Evolutionary conservation across 2,888 invertebrate species (phyloP).

Genomic region (Nesidiocoris tenuis): DNA sequence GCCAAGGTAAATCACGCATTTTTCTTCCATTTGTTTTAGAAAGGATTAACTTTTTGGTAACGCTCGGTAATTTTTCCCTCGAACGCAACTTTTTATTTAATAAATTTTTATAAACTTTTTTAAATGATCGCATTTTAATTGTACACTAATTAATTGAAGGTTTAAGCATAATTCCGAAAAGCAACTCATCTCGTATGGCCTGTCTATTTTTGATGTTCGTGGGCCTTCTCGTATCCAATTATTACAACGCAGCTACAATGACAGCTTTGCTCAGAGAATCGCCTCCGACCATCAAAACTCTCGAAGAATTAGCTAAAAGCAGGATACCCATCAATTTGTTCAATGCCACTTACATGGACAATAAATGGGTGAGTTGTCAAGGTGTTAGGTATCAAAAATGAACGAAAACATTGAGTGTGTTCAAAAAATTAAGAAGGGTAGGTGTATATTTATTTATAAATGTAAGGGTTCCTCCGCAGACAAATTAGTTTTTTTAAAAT

Average conservation of each 20-base stretch:
- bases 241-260: constrained; percentile 28
- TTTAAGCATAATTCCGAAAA: constrained; percentile 7
- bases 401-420: no score
- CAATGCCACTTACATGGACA: constrained; percentile 17
- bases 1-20: constrained; percentile 8
- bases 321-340: constrained; percentile 5
- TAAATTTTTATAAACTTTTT: no score
- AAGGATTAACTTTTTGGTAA: background rate
- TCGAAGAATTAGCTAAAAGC: constrained; percentile 11
- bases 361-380: background rate
- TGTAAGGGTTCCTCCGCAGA: no score
- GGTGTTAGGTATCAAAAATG: background rate
- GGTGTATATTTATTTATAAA: no score
- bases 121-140: no score
- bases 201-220: constrained; percentile 19
- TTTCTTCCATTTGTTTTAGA: background rate
- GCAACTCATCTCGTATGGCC: constrained; percentile 5
- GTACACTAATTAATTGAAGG: no score
- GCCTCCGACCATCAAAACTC: constrained; percentile 18
- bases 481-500: no score
- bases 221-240: constrained; percentile 15
- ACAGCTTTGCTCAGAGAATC: constrained; percentile 13
- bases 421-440: no score
- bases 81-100: background rate
- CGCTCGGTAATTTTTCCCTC: background rate